phyloP scores from a whole-genome alignment of 2,797 vertebrate species.

The Rhinella marina region DNA sequence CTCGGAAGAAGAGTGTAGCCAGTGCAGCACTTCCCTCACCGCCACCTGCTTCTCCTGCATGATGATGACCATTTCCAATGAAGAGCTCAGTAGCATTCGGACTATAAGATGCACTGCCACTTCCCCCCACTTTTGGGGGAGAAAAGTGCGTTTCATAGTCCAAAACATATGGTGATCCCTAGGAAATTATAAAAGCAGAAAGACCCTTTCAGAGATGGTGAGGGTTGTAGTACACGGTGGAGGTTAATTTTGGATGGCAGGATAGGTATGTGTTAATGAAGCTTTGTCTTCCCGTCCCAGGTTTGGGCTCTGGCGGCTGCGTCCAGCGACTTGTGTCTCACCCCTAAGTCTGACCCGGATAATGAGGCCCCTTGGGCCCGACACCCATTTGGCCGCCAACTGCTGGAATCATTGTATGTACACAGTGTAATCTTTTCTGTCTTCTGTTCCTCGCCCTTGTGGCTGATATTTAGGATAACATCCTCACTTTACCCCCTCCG shows the following conservation, averaged over 20 bases:
- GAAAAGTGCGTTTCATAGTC: no score
- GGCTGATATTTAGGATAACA: not conserved
- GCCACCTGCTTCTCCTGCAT: no score
- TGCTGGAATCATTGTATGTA: conserved; percentile 92
- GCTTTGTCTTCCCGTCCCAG: conserved; percentile 67
- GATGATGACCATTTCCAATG: no score
- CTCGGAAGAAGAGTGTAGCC: no score
- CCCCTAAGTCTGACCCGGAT: conserved; percentile 91
- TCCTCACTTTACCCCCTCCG: not conserved
- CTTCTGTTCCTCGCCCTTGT: not conserved
- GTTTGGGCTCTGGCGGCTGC: conserved; percentile 95
- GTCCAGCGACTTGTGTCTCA: conserved; percentile 89
- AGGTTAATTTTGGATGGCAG: not conserved
- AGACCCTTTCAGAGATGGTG: not conserved
- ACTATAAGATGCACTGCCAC: no score
- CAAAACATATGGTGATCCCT: no score
- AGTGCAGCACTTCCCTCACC: no score
- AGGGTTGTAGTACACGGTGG: not conserved
- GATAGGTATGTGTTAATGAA: not conserved
- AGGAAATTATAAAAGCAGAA: no score
- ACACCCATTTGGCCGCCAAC: conserved; percentile 93
- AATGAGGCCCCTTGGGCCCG: conserved; percentile 93
- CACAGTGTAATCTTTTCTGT: not conserved
- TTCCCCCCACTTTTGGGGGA: no score
- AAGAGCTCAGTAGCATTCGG: no score